Evolutionary conservation across 2,888 invertebrate species (phyloP), one percentile per base, ranked within the genome.

Genomic region (Scotopteryx bipunctaria): DNA sequence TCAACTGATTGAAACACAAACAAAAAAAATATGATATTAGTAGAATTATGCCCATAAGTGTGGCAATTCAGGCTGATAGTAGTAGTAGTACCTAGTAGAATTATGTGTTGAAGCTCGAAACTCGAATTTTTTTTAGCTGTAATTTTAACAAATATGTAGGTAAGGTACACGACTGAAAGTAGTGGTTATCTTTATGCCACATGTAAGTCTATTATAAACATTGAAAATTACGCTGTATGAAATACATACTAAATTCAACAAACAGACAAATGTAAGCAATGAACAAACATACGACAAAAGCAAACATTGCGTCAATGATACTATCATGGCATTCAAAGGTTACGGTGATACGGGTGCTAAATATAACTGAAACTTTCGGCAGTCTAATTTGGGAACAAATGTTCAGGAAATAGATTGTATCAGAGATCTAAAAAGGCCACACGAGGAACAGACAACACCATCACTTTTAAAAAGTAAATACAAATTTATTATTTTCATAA

Each of bases 241-340:
- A n/a, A n/a, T n/a, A n/a, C n/a, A 46, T 40, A 37, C 41, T 25
- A 47, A 52, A 53, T 57, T 41, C 31, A 54, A 55, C 53, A 57
- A 6, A 29, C 16, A 40, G 29, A 55, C 55, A 31, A 56, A 45
- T 49, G 46, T 38, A 33, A 40, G 40, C 35, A 40, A 56, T 2
- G 38, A 38, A 45, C 33, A 38, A 31, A 55, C 45, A 35, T 21
- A 42, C 15, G 38, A 52, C 43, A 48, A 58, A 51, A 43, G 41
- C 45, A 57, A 61, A 59, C 33, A 58, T 60, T 60, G 59, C 60
- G 59, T 52, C 54, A 59, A 47, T 23, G 47, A 60, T 52, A 44
- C 41, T 53, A 63, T 63, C 55, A 36, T 21, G 37, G 33, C 44
- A 53, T 58, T 62, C 37, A 45, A 51, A 54, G 55, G 44, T 44